Evolutionary conservation across 2,888 invertebrate species (phyloP), one percentile per base, ranked within the genome.

Genomic region (Hoplodrina ambigua): DNA sequence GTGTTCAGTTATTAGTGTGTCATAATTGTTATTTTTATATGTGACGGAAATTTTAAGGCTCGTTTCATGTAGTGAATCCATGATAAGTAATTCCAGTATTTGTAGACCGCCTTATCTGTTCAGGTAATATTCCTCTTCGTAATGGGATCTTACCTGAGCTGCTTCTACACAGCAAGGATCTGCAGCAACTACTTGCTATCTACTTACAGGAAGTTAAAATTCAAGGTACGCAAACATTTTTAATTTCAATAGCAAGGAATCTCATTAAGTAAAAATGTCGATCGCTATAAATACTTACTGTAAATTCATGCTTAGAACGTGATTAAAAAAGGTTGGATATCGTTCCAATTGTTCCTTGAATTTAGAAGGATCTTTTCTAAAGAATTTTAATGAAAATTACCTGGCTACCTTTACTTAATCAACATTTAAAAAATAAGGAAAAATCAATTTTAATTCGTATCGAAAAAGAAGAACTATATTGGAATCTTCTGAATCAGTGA

Each of bases 111-210:
- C 44, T 44, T 15, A 15, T 44, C 13, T 44, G 10, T 85, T 6
- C 88, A 95, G 95, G 92, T 95, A 10, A 81, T 89, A 11, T 0
- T 88, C 0, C 66, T 95, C 62, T 89, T 94, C 64, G 75, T 88
- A 5, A 65, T 91, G 33, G 95, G 95, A 58, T 70, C 90, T 2
- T 94, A 93, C 76, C 73, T 95, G n/a, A 83, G 84, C 50, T 92
- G 88, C 71, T 91, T 92, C 74, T 95, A 94, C 75, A 89, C 89
- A 4, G 92, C 94, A 4, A 93, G 88, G 81, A 89, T 96, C 64
- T 93, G 94, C 82, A 92, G 93, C 67, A 78, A 92, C 41, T 95
- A 92, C 76, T 85, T 94, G 70, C 88, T 95, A 25, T 88, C 88
- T 0, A 91, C 93, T 17, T 89, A 91, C 77, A 89, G 95, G 75